phyloP scores from a whole-genome alignment of 2,113 vertebrate species.

The Helogale parvula region DNA sequence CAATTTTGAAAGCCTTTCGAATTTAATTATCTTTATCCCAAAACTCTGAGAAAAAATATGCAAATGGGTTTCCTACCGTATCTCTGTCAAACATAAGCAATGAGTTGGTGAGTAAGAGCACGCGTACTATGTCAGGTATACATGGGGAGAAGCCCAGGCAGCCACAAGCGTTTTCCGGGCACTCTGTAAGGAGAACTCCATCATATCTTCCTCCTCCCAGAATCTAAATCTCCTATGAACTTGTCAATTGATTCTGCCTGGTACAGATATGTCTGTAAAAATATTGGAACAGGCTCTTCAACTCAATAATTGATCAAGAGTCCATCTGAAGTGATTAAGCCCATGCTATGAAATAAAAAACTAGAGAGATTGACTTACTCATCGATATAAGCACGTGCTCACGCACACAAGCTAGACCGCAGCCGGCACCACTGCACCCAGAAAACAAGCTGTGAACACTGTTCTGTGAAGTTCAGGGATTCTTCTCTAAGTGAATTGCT shows the following conservation, averaged over 20 bases:
- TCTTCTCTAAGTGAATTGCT: background rate
- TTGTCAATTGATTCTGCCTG: background rate
- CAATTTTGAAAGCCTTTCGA: background rate
- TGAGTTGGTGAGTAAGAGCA: background rate
- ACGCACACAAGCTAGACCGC: background rate
- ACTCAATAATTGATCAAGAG: background rate
- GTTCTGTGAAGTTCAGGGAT: background rate
- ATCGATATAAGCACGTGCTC: background rate
- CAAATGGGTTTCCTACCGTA: background rate
- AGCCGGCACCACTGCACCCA: background rate
- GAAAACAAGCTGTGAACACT: background rate
- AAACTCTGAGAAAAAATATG: background rate
- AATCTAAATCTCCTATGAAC: background rate
- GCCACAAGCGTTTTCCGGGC: background rate
- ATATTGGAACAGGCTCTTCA: background rate
- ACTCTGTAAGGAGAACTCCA: background rate
- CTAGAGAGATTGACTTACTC: background rate
- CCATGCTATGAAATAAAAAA: background rate
- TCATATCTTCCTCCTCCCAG: background rate
- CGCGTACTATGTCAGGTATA: background rate
- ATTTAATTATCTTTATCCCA: background rate
- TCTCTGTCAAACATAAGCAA: background rate
- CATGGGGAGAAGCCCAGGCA: fast-evolving
- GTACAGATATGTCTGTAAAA: background rate
- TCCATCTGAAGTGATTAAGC: background rate